These are phyloP conservation scores for Myrmecophaga tridactyla DNA, from an alignment of 2,113 vertebrate species.

Conservation along the genomic window DNA sequence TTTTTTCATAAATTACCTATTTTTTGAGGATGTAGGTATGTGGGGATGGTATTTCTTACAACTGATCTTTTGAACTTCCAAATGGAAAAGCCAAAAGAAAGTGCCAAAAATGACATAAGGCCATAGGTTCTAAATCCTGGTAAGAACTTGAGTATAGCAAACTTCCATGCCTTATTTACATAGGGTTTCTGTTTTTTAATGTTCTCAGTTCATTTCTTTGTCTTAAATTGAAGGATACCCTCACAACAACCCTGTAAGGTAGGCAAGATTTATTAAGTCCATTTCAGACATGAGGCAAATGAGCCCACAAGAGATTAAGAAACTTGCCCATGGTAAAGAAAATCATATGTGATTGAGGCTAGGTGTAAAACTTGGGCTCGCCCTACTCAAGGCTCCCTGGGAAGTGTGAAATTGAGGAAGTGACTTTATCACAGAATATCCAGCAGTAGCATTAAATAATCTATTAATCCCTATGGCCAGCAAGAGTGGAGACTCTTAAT, in stretches of 20 bases:
- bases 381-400: background rate
- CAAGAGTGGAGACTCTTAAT: background rate
- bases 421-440: background rate
- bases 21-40: background rate
- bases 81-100: slow-evolving; percentile 33
- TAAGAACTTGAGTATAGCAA: background rate
- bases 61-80: slow-evolving; percentile 26
- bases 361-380: background rate
- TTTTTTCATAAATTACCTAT: slow-evolving; percentile 1
- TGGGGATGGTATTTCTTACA: background rate
- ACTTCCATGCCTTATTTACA: background rate
- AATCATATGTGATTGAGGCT: background rate
- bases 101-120: background rate
- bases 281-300: background rate
- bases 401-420: background rate
- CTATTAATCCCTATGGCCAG: background rate
- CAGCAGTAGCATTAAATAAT: background rate
- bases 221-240: background rate
- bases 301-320: background rate
- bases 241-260: background rate
- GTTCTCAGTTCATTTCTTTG: background rate
- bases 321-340: background rate
- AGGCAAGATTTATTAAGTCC: background rate
- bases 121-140: background rate
- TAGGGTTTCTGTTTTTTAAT: background rate